A percentile compares a stretch with the other conserved stretches of the same genome.
Conservation (phyloP, 2,888 invertebrate genomes). For the Cryptus viduatorius region DNA sequence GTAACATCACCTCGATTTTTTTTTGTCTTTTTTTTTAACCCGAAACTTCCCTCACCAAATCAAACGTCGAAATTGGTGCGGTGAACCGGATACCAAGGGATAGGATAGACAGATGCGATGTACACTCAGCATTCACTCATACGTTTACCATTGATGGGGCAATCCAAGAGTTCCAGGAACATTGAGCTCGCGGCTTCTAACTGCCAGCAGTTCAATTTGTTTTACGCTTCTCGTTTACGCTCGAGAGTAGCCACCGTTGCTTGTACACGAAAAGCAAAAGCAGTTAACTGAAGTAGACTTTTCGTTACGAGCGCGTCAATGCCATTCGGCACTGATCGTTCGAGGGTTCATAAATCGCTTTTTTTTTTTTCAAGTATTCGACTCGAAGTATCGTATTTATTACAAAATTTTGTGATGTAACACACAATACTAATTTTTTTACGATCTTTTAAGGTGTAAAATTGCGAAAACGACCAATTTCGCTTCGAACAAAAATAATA, state of each 20-base stretch:
- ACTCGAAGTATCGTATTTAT: no score
- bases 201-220: constrained; percentile 42
- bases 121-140: not conserved
- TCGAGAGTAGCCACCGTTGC: not conserved
- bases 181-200: constrained; percentile 29
- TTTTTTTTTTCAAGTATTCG: no score
- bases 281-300: not conserved
- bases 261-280: constrained; percentile 36
- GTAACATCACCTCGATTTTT: not conserved
- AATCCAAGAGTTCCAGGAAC: constrained; percentile 21
- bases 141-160: not conserved
- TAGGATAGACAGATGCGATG: constrained; percentile 5
- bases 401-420: no score
- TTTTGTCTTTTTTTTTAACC: not conserved
- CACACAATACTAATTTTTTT: no score
- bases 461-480: no score
- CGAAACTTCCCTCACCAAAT: not conserved
- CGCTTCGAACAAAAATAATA: no score
- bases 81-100: constrained; percentile 19
- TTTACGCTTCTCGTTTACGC: constrained; percentile 14
- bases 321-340: no score
- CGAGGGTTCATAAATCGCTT: no score
- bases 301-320: not conserved
- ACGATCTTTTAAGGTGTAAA: no score
- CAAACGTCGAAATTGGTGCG: constrained; percentile 45